A percentile compares a stretch with the other conserved stretches of the same genome.
Evolutionary conservation across 2,888 invertebrate genomes (phyloP).

Genomic region (Nymphalis c-album): DNA sequence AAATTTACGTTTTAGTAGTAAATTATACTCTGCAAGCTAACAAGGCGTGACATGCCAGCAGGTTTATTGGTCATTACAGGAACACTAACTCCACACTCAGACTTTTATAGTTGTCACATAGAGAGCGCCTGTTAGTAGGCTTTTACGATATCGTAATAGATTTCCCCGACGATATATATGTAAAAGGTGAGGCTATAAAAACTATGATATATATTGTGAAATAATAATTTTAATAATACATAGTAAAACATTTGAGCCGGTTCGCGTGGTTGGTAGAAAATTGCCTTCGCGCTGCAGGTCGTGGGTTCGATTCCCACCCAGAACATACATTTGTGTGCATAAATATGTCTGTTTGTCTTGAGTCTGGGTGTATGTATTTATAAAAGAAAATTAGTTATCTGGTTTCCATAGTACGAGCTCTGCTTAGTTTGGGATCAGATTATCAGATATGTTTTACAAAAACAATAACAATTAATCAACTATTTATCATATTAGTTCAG

Average conservation of each 20-base stretch:
- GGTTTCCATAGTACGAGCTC: no score
- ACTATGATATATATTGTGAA: neutral
- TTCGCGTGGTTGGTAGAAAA: no score
- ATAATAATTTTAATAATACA: neutral
- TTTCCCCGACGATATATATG: conserved; percentile 21
- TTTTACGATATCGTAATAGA: conserved; percentile 28
- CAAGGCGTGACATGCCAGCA: conserved; percentile 37
- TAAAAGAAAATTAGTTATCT: no score
- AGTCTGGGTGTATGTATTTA: no score
- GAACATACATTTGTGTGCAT: no score
- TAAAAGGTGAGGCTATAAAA: conserved; percentile 24
- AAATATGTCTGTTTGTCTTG: no score
- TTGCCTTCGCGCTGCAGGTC: no score
- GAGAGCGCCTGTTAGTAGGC: conserved; percentile 31
- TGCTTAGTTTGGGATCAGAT: no score
- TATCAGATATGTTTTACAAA: no score
- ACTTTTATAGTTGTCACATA: conserved; percentile 34
- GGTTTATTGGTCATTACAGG: conserved; percentile 43
- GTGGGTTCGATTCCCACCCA: no score
- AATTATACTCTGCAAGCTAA: conserved; percentile 36
- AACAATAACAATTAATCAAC: no score
- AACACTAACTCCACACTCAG: conserved; percentile 36
- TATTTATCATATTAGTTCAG: neutral
- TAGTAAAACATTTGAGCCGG: neutral
- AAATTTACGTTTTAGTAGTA: neutral